Evolutionary conservation across 1,140 invertebrate genomes (phyloP), one percentile per base, ranked within the genome.

Genomic region (Drosophila ercepeae): DNA sequence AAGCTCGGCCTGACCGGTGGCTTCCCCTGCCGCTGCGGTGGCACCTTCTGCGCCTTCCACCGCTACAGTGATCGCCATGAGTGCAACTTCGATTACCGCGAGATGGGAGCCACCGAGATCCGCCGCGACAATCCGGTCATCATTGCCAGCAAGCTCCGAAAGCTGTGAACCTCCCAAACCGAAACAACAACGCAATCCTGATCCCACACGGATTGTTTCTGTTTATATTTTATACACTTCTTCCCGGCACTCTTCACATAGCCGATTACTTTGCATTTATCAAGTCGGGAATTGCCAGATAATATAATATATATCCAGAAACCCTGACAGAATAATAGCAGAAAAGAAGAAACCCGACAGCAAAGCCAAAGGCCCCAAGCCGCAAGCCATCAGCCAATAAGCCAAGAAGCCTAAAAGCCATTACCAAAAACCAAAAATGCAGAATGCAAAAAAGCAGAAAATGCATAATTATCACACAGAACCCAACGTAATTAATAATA

Each of bases 21-120:
- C 2, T 86, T 63, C n/a, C 23, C 69, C 8, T 86, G 82, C 29
- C 82, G 83, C 14, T 86, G 82, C 27, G 82, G 82, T 9, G 73
- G 73, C 52, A 69, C 60, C 21, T 86, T 42, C 27, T 86, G 82
- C 23, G 58, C 44, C 13, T 50, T 60, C 14, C 82, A 86, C 19
- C 82, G 82, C 14, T 88, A 82, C 39, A 88, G 77, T 34, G 83
- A 89, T 6, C 83, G 83, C n/a, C 82, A 86, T 19, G 74, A 82
- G 3, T 86, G 82, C 61, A 86, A 18, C 32, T 89, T 82, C 14
- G 78, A 86, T 36, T 86, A 89, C 61, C 83, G 82, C 4, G 60
- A 77, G 18, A 50, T 88, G 59, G 81, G 81, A 7, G 81, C 81
- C 25, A 63, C 1, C 41, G 41, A 88, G 18, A 88, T 86, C 36